Evolutionary conservation across 2,797 vertebrate genomes (phyloP).

Genomic region (Spheniscus humboldti): DNA sequence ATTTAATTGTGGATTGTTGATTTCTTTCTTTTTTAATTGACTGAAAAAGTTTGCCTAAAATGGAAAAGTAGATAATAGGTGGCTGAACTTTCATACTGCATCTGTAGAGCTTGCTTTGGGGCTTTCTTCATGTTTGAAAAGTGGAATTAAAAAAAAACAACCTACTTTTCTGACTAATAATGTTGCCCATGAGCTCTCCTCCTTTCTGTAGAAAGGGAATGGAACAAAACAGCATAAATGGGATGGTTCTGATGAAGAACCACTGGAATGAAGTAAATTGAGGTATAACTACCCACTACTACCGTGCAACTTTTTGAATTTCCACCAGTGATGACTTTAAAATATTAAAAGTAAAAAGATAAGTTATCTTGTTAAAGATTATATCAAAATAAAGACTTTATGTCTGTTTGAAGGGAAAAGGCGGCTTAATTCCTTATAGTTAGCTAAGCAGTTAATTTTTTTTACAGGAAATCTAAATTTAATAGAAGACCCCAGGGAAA

Average conservation of each 20-base stretch:
- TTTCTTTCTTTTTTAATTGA: background rate
- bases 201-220: background rate
- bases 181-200: background rate
- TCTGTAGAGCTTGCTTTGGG: background rate
- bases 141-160: background rate
- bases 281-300: background rate
- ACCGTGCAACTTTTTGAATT: background rate
- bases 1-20: background rate
- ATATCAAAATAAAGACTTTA: background rate
- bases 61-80: background rate
- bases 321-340: background rate
- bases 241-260: background rate
- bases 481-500: constrained; percentile 65
- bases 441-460: constrained; percentile 60
- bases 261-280: background rate
- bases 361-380: background rate
- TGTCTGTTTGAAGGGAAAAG: background rate
- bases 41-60: background rate
- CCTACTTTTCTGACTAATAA: background rate
- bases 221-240: background rate
- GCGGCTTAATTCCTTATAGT: constrained; percentile 42
- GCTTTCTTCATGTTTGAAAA: background rate
- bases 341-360: constrained; percentile 6
- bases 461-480: constrained; percentile 63
- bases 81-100: background rate